These are phyloP conservation scores for Tipula unca DNA, from an alignment of 2,888 invertebrate genomes.

Conservation along the genomic window DNA sequence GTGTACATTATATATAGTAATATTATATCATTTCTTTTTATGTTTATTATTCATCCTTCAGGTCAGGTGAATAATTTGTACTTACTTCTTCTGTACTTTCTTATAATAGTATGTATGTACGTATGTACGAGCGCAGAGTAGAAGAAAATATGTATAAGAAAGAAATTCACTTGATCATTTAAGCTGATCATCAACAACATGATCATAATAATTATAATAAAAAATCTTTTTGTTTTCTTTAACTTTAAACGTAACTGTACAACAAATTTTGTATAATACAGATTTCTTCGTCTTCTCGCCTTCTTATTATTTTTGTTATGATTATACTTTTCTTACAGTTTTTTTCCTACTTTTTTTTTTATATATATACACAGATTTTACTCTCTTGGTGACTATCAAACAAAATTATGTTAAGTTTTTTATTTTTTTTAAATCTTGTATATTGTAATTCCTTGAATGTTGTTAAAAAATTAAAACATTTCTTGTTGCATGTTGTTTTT, in stretches of 20 bases:
- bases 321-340: background rate
- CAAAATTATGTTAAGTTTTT: background rate
- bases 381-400: background rate
- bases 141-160: background rate
- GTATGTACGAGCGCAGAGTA: background rate
- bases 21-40: slow-evolving; percentile 8
- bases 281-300: background rate
- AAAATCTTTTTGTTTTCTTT: background rate
- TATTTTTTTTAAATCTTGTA: background rate
- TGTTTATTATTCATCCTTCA: background rate
- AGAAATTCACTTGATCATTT: slow-evolving; percentile 8
- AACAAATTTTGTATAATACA: background rate
- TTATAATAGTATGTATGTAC: too few relatives aligned
- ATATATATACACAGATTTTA: background rate
- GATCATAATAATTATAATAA: background rate
- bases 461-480: background rate
- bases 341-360: background rate
- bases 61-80: slow-evolving; percentile 14
- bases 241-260: background rate
- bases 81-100: background rate
- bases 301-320: background rate
- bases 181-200: background rate
- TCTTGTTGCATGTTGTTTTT: background rate
- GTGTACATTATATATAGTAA: background rate
- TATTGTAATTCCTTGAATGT: background rate